Evolutionary conservation across 1,140 invertebrate species (phyloP), one percentile per base, ranked within the genome.

Genomic region (Brachionus paranguensis): DNA sequence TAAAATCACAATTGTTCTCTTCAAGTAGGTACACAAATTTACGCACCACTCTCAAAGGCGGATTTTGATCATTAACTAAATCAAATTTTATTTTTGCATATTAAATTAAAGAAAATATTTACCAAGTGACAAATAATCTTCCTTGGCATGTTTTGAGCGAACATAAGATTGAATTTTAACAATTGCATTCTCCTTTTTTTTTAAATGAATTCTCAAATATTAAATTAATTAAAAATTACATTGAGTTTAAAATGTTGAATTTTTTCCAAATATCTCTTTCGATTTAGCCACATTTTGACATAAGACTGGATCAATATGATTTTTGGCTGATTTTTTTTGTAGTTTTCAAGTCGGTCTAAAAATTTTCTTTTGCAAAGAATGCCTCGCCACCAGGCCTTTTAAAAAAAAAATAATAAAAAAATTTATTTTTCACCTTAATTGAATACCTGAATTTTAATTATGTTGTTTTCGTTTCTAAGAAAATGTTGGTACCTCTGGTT

Each of bases 11-110:
- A 55, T 93, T 92, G 74, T 92, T 93, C 78, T 93, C 92, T 87
- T 93, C 93, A 60, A 94, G 88, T 84, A 94, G 90, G 45, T 92
- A 91, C 3, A 93, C 92, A 90, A 94, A 94, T 85, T 92, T 92
- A 72, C 92, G 91, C 2, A 94, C 92, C n/a, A 93, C 91, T 85
- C 91, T 90, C 37, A 94, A 91, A 1, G 93, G 91, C 41, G 93
- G 93, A 86, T 93, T 92, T 5, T 91, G 89, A 70, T 91, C 91
- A 85, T 92, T 89, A 85, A 93, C 91, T 90, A 86, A 29, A 87
- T 86, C 27, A 81, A 45, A 24, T 24, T 24, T 14, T 37, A 64
- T 47, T 47, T 47, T 60, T 24, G 0, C 10, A 2, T 27, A 14
- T 76, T 17, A 27, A 10, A 37, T 64, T 24, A 24, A 83, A 20